phyloP scores from a whole-genome alignment of 2,797 vertebrate genomes.

The Meda fulgida region DNA sequence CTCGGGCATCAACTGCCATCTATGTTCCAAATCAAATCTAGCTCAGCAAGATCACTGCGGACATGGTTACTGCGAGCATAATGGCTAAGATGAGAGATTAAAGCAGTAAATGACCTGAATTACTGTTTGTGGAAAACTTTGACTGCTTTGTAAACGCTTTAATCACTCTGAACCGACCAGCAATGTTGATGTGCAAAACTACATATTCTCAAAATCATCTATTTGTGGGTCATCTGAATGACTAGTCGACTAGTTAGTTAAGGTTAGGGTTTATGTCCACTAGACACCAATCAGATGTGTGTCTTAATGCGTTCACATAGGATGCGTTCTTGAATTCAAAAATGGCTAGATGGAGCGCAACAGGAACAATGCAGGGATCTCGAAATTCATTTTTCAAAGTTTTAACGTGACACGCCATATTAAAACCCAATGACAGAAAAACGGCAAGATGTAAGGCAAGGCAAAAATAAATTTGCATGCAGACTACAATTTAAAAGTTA shows the following conservation, averaged over 20 bases:
- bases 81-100: constrained; percentile 5
- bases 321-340: neutral
- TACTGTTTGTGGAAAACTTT: constrained; percentile 16
- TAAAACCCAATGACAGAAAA: neutral
- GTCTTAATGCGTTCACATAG: neutral
- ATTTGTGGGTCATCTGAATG: neutral
- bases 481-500: neutral
- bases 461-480: neutral
- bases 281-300: neutral
- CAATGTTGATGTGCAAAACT: constrained; percentile 17
- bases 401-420: neutral
- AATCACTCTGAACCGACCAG: neutral
- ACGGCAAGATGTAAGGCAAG: neutral
- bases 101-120: neutral
- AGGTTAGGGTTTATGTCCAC: neutral
- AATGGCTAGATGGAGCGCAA: neutral
- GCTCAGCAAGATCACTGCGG: constrained; percentile 17
- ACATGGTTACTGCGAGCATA: neutral
- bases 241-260: constrained; percentile 2
- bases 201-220: neutral
- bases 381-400: neutral
- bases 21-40: constrained; percentile 18
- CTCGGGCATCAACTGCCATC: constrained; percentile 16
- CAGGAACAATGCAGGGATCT: neutral
- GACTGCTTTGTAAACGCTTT: neutral